Base-by-base conservation (phyloP, 2,888 invertebrate genomes). In the Siphlonurus alternatus region DNA sequence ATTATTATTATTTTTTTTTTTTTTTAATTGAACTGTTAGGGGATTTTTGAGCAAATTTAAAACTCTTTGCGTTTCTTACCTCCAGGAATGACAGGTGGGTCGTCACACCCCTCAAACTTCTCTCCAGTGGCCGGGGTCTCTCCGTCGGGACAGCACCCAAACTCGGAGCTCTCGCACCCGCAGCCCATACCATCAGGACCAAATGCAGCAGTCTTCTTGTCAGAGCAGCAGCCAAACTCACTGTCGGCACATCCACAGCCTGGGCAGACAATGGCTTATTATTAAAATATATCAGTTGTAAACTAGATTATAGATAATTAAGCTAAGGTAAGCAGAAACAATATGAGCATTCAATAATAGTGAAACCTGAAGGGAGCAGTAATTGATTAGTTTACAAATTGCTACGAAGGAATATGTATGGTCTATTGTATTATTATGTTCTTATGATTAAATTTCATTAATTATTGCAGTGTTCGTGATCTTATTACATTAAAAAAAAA, bases 61-160 rank as follows among this genome's bases (percentile, higher is more conserved):
- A 51, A 51, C 53, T 51, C 10, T 51, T 24, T 24, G 2, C 25
- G 25, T 18, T 19, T 7, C 66, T 63, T 67, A 84, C 85, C 83
- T 78, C 88, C 88, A 69, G 82, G 82, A 70, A 84, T 82, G 65
- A 80, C 77, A 18, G 87, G 87, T 61, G 83, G 77, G 71, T 87
- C 82, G 60, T 81, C 80, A 73, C 95, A 97, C 53, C 91, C 93
- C 70, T 88, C 85, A 75, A 90, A 92, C 72, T 91, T 88, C 19
- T 86, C 82, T 60, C 93, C 94, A 68, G 80, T 76, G 0, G 96
- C 91, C 69, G 87, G 84, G 10, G 84, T 84, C 51, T 78, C 73
- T 10, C 93, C 93, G 74, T 95, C 93, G 1, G 86, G 84, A 71
- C 94, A 95, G 73, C 94, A 95, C 2, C 94, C 94, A 71, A 79